Percentiles rank a stretch among this genome's conserved stretches.
phyloP scores from a whole-genome alignment of 2,888 invertebrate genomes.

The Lasioglossum villosulum region DNA sequence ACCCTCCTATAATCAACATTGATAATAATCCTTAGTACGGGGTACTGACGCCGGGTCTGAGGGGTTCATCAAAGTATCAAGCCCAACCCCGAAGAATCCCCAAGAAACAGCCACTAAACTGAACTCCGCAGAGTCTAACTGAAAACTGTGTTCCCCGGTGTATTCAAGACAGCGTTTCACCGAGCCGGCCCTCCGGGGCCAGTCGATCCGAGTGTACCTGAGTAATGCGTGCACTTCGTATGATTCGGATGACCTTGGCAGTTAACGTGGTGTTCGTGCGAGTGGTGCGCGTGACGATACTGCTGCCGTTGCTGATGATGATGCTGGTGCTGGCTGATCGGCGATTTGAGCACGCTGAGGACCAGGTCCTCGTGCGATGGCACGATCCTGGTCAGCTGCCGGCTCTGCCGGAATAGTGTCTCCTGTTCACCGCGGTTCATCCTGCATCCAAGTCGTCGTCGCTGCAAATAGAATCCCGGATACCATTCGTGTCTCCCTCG shows the following conservation, averaged over 20 bases:
- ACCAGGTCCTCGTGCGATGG: constrained; percentile 86
- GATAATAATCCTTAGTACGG: no score
- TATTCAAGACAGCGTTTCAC: constrained; percentile 1
- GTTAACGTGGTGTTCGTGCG: constrained; percentile 77
- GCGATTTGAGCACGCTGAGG: constrained; percentile 87
- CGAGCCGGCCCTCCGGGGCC: neutral
- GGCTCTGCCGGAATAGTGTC: constrained; percentile 87
- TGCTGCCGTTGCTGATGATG: constrained; percentile 67
- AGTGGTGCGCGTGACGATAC: constrained; percentile 61
- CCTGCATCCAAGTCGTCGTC: constrained; percentile 74
- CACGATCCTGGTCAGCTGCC: constrained; percentile 85
- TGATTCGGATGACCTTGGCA: constrained; percentile 77
- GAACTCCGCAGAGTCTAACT: neutral
- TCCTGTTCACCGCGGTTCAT: constrained; percentile 89
- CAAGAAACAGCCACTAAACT: neutral
- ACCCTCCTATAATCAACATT: neutral
- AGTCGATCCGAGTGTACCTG: constrained; percentile 71
- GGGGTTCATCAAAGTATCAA: neutral
- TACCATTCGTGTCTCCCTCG: constrained; percentile 79
- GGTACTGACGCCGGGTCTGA: no score
- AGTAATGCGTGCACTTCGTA: constrained; percentile 75
- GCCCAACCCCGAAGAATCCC: no score
- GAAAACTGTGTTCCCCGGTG: neutral
- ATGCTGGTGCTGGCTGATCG: constrained; percentile 82
- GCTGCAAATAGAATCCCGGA: constrained; percentile 76